phyloP scores from a whole-genome alignment of 2,797 vertebrate genomes.

The Valencia hispanica region DNA sequence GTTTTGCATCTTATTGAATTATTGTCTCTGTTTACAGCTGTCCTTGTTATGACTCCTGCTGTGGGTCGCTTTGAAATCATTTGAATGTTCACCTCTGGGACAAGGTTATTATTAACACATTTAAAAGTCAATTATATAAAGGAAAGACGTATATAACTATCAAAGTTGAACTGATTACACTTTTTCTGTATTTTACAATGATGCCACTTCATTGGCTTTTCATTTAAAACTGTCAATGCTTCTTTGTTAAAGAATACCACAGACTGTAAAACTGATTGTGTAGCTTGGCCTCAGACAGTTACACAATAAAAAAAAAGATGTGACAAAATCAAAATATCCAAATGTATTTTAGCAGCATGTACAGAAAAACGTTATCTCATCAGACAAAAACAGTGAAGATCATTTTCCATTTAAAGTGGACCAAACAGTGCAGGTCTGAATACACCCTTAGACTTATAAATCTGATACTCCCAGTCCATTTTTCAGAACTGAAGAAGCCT shows the following conservation, averaged over 20 bases:
- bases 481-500: too few species aligned
- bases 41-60: neutral
- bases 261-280: neutral
- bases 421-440: too few species aligned
- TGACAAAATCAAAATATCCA: neutral
- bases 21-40: neutral
- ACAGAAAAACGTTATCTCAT: neutral
- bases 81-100: neutral
- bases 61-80: neutral
- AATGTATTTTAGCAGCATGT: neutral
- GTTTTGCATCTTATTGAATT: neutral
- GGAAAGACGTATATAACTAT: neutral
- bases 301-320: too few species aligned
- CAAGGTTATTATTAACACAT: neutral
- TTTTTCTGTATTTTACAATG: neutral
- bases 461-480: too few species aligned
- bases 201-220: neutral
- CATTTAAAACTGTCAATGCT: neutral
- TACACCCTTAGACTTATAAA: too few species aligned
- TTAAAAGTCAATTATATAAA: neutral
- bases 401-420: too few species aligned
- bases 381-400: neutral
- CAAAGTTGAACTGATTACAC: neutral
- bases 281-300: too few species aligned
- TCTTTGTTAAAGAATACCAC: neutral